Base-by-base conservation (phyloP, 2,113 vertebrate species). In the Reinhardtius hippoglossoides region DNA sequence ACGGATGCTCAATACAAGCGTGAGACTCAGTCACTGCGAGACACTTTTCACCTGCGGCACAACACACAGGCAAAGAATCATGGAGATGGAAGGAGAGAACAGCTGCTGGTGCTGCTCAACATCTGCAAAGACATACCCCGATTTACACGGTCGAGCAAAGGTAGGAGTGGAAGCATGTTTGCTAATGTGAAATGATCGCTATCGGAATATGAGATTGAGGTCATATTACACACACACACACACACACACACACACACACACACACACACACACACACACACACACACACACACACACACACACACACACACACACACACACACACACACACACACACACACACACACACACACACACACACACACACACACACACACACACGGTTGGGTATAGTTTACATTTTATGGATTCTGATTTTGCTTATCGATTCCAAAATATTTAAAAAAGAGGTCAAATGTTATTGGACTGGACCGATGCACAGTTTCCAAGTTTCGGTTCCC, bases 181-280 rank as follows among this genome's bases (percentile, higher is more conserved):
- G 3, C 5, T 5, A 18, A 48, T 48, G 16, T 48, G 44, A 48
- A 18, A 48, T 48, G 15, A 18, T 18, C 15, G 16, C 44, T 50
- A 46, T 50, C 48, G 4, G 16, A 15, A 50, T 5, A 50, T 50
- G 16, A 50, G 48, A 50, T 20, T 13, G 4, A 14, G 10, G 12
- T 46, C 14, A 46, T 46, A 46, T 13, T 15, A 5, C 3, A 6
- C 50, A 20, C n/a, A 55, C 52, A 56, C 54, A 18, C n/a, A 18
- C 16, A 21, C 54, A 20, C 9, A 20, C 9, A 21, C 58, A 56
- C 63, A 76, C 20, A 71, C 27, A 10, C 50, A 31, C 46, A 26
- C 46, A 35, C 21, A 23, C 64, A 50, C 70, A 68, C 52, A 54
- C 18, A 76, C 20, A 84, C 24, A 24, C 24, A 24, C 24, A 24